Percentiles rank a stretch among this genome's conserved stretches.
Evolutionary conservation across 2,888 invertebrate species (phyloP).

Genomic region (Drosophila vallismaia): DNA sequence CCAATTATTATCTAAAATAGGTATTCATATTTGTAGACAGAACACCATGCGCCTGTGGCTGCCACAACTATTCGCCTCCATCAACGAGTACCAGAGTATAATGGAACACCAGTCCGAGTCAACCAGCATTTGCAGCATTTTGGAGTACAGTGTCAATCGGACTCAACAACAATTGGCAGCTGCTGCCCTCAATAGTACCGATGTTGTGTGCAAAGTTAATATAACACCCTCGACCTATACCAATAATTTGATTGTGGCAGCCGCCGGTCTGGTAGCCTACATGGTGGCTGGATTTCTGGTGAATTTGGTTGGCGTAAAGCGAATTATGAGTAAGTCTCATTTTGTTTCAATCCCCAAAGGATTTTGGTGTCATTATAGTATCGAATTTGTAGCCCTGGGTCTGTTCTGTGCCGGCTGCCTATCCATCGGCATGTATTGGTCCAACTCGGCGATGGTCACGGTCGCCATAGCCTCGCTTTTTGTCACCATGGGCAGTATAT

Average conservation of each 20-base stretch:
- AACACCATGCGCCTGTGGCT: slow-evolving; percentile 94
- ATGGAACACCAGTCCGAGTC: slow-evolving; percentile 28
- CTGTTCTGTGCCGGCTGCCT: slow-evolving; percentile 84
- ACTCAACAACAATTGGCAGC: slow-evolving; percentile 53
- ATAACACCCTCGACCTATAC: slow-evolving; percentile 87
- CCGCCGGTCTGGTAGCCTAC: slow-evolving; percentile 87
- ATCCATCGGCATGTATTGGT: slow-evolving; percentile 86
- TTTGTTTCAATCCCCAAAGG: too few species aligned
- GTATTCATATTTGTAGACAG: slow-evolving; percentile 84
- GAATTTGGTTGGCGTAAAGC: slow-evolving; percentile 85
- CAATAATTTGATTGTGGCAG: slow-evolving; percentile 88
- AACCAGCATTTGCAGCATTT: slow-evolving; percentile 70
- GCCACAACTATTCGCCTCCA: slow-evolving; percentile 92
- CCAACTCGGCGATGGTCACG: slow-evolving; percentile 84
- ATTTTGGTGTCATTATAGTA: background rate
- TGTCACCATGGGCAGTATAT: slow-evolving; percentile 81
- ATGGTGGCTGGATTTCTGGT: slow-evolving; percentile 86
- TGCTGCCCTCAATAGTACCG: slow-evolving; percentile 10
- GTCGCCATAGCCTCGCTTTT: slow-evolving; percentile 86
- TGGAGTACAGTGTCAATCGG: slow-evolving; percentile 77
- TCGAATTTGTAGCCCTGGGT: slow-evolving; percentile 76
- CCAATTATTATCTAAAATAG: too few species aligned
- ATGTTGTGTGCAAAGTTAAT: slow-evolving; percentile 67
- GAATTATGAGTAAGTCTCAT: slow-evolving; percentile 84
- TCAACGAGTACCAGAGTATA: slow-evolving; percentile 84